Percentiles rank a stretch among this genome's conserved stretches.
Evolutionary conservation across 2,113 vertebrate genomes (phyloP).

Genomic region (Ovis aries): ARS-UI_Ramb_v3.0 NC_056072.1:46940001-46940500

Average conservation of each 20-base stretch:
- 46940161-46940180: neutral
- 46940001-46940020: neutral
- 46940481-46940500: neutral
- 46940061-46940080: neutral
- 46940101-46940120: neutral
- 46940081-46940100: neutral
- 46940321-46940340: neutral
- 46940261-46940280: constrained; percentile 24
- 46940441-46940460: neutral
- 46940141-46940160: constrained; percentile 1
- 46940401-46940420: neutral
- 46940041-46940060: neutral
- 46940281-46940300: neutral
- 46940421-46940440: neutral
- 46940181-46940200: neutral
- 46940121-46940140: neutral
- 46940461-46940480: neutral
- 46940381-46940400: neutral
- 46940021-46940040: neutral
- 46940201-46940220: constrained; percentile 5
- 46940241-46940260: constrained; percentile 46
- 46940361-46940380: neutral
- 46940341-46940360: neutral
- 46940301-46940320: neutral
- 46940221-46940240: constrained; percentile 5